A percentile compares a stretch with the other conserved stretches of the same genome.
Conservation (phyloP, 2,113 vertebrate genomes). For the Eurystomus gularis region DNA sequence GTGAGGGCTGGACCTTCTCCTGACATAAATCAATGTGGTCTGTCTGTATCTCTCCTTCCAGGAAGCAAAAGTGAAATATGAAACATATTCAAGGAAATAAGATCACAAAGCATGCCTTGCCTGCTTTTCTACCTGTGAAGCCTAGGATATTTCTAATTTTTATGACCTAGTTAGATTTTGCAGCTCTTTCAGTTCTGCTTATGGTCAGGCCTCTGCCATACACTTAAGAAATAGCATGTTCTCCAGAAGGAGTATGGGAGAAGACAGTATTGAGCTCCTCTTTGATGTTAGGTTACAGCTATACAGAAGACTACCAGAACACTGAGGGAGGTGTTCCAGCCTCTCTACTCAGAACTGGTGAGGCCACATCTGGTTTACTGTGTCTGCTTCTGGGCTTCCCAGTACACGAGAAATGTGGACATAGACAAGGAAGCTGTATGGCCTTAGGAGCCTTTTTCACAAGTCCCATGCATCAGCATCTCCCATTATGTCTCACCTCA, state of each 20-base stretch:
- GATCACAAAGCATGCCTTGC: background rate
- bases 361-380: background rate
- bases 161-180: background rate
- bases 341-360: background rate
- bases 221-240: background rate
- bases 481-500: background rate
- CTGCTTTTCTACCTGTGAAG: background rate
- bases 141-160: background rate
- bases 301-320: background rate
- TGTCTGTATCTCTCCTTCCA: background rate
- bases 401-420: background rate
- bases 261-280: background rate
- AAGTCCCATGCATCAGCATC: background rate
- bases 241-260: background rate
- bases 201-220: background rate
- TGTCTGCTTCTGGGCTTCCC: background rate
- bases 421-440: background rate
- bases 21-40: constrained; percentile 16
- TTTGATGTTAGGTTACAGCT: background rate
- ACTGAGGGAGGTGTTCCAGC: background rate
- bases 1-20: background rate
- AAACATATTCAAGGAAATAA: constrained; percentile 1
- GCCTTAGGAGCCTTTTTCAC: background rate
- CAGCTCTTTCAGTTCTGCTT: background rate
- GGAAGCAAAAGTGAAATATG: constrained; percentile 44